phyloP scores from a whole-genome alignment of 1,140 invertebrate species.

The Drosophila kepulauana region DNA sequence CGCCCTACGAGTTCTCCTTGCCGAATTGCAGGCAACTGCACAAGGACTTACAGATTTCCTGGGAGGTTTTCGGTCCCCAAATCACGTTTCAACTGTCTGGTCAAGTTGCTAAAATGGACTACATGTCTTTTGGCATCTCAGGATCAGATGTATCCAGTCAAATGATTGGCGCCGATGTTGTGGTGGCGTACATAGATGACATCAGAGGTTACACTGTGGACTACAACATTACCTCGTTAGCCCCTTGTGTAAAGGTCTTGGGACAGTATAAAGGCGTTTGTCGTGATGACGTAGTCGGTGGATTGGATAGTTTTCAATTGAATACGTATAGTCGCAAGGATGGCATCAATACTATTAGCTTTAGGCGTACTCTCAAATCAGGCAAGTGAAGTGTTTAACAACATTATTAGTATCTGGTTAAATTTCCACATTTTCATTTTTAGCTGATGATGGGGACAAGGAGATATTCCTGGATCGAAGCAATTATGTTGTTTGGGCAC shows the following conservation, averaged over 20 bases:
- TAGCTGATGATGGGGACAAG: conserved; percentile 91
- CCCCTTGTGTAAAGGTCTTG: conserved; percentile 94
- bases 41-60: conserved; percentile 92
- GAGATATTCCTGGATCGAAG: conserved; percentile 89
- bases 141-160: conserved; percentile 89
- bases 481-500: conserved; percentile 93
- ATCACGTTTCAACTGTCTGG: conserved; percentile 94
- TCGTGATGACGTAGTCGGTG: conserved; percentile 91
- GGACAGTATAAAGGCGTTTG: conserved; percentile 95
- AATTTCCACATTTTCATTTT: not conserved
- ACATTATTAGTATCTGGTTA: not conserved
- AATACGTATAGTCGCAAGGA: conserved; percentile 89
- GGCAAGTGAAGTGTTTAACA: conserved; percentile 86
- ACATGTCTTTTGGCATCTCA: conserved; percentile 95
- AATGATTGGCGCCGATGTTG: conserved; percentile 95
- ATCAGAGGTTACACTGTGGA: conserved; percentile 91
- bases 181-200: conserved; percentile 91
- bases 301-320: conserved; percentile 91
- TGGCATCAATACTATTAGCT: conserved; percentile 92
- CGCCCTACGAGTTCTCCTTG: conserved; percentile 86
- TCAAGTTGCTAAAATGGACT: conserved; percentile 91
- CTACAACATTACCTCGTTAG: conserved; percentile 94
- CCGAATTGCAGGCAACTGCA: conserved; percentile 95
- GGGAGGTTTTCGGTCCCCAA: conserved; percentile 96
- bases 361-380: conserved; percentile 89